Percentiles rank a stretch among this genome's conserved stretches.
phyloP scores from a whole-genome alignment of 2,888 invertebrate species.

The Lucinisca nassula region DNA sequence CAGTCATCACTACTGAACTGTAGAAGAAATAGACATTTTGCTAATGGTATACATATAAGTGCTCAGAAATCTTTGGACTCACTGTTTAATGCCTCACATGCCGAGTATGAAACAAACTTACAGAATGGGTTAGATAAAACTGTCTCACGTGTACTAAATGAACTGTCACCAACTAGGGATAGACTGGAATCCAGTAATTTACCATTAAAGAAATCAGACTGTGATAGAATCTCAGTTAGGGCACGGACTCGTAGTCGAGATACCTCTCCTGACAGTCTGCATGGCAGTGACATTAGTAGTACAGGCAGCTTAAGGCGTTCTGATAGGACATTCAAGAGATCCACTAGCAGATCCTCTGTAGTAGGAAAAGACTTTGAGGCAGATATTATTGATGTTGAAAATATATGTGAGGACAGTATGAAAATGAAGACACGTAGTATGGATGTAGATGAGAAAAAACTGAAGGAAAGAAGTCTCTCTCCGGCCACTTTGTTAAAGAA shows the following conservation, averaged over 20 bases:
- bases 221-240: conserved; percentile 7
- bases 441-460: conserved; percentile 13
- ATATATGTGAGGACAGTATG: conserved; percentile 52
- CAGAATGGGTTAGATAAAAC: conserved; percentile 60
- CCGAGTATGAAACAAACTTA: conserved; percentile 49
- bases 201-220: conserved; percentile 50
- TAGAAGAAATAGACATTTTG: conserved; percentile 57
- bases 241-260: conserved; percentile 59
- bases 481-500: conserved; percentile 17
- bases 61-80: conserved; percentile 67
- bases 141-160: conserved; percentile 75
- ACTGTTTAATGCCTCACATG: conserved; percentile 61
- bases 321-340: background rate
- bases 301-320: conserved; percentile 11
- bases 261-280: conserved; percentile 70
- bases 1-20: conserved; percentile 72
- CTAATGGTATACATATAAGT: conserved; percentile 68
- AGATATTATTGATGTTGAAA: conserved; percentile 64
- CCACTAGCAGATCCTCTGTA: background rate
- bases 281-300: conserved; percentile 54
- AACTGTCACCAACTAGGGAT: conserved; percentile 75
- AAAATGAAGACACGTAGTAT: conserved; percentile 63
- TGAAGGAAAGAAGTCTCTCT: conserved; percentile 35
- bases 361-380: conserved; percentile 41
- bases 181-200: conserved; percentile 66